Evolutionary conservation across 2,797 vertebrate species (phyloP), one percentile per base, ranked within the genome.

Genomic region (Bufotes viridis): DNA sequence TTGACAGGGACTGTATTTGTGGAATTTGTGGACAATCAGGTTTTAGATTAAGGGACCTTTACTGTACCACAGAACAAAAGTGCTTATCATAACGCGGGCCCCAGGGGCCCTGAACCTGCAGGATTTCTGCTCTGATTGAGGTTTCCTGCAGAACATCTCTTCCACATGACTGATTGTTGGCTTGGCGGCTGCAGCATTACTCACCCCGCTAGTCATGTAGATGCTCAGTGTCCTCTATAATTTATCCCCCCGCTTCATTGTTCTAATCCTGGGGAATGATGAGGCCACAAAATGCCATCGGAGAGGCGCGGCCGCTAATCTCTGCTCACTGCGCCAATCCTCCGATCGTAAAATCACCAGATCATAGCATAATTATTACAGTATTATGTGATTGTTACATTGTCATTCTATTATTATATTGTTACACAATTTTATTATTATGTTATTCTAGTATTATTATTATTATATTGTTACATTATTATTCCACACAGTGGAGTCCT

Each of bases 221-320:
- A 53, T 20, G 63, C 81, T 83, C 81, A 7, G 51, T 57, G 29
- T 78, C 67, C 55, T 86, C 84, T 86, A 65, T 86, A 69, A 86
- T 80, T 86, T 86, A 65, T 78, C 74, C 84, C 60, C 65, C 17
- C 24, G 42, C 75, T 20, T 76, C 60, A 78, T 86, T 78, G 57
- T 85, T 76, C 63, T 86, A 86, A 86, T 86, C 84, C 84, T 8
- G 24, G 60, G 57, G n/a, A 78, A 53, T 55, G 84, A 78, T 85
- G 72, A 78, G 60, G 13, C 49, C 72, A 78, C 42, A 26, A 34
- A 85, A 85, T 76, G 75, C 61, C 51, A 78, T 22, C 5, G 60
- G n/a, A 17, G 12, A 72, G 34, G 29, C 15, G 22, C 10, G 9
- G 14, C 17, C 34, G 34, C 70, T 29, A 69, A 69, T 69, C 67